Conservation (phyloP, 2,888 invertebrate species). For the Synergus itoensis region DNA sequence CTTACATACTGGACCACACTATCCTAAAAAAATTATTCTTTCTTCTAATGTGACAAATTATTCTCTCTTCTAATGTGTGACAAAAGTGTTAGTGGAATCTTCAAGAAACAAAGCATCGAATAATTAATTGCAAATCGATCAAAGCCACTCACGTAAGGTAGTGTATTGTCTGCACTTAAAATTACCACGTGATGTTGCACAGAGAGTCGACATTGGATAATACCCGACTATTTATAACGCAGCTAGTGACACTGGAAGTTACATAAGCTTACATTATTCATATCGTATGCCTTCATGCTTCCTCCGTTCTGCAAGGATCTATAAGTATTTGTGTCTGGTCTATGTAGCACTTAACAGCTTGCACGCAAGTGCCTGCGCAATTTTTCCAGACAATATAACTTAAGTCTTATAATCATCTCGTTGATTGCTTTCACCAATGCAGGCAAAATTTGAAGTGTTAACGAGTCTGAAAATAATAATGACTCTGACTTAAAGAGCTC, state of each 20-base stretch:
- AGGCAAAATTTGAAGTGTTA: background rate
- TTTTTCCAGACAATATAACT: slow-evolving; percentile 23
- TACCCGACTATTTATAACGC: slow-evolving; percentile 54
- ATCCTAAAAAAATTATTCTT: background rate
- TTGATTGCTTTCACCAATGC: slow-evolving; percentile 2
- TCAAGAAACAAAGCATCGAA: slow-evolving; percentile 25
- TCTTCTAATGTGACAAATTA: too few relatives aligned
- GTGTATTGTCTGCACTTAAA: slow-evolving; percentile 15
- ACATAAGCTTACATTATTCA: slow-evolving; percentile 69
- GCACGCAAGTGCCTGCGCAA: slow-evolving; percentile 7
- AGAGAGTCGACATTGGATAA: slow-evolving; percentile 48
- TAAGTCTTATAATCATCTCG: background rate
- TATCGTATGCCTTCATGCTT: slow-evolving; percentile 61
- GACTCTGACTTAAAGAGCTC: background rate
- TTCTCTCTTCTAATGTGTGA: too few relatives aligned
- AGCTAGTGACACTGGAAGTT: slow-evolving; percentile 59
- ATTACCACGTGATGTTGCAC: slow-evolving; percentile 46
- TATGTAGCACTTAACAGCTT: slow-evolving; percentile 15
- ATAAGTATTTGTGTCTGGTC: background rate
- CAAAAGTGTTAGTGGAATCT: too few relatives aligned
- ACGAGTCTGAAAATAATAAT: slow-evolving; percentile 27
- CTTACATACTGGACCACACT: background rate
- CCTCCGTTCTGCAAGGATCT: slow-evolving; percentile 53
- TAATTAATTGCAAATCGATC: slow-evolving; percentile 29
- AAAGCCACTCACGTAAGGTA: slow-evolving; percentile 31